phyloP scores from a whole-genome alignment of 1,140 invertebrate species.

The Trichonephila clavata region DNA sequence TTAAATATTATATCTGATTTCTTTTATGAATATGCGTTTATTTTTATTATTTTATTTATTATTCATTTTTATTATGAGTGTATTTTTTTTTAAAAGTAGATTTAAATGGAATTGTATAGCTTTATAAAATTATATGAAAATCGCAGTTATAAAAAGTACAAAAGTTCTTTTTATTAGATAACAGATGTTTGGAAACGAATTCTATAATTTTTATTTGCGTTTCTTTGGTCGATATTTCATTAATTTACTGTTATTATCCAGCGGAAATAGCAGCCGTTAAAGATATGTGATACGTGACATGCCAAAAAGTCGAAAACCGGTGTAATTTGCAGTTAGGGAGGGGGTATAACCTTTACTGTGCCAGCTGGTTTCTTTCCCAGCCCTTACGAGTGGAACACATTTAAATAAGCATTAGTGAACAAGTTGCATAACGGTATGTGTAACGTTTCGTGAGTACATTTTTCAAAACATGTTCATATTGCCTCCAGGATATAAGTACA shows the following conservation, averaged over 20 bases:
- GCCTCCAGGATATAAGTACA: too few relatives aligned
- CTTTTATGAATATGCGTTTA: too few relatives aligned
- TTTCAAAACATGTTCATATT: too few relatives aligned
- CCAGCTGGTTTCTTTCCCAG: neutral
- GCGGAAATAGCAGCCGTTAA: constrained; percentile 7
- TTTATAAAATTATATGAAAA: too few relatives aligned
- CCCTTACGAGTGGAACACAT: neutral
- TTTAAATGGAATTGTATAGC: too few relatives aligned
- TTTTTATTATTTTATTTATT: too few relatives aligned
- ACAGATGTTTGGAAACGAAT: too few relatives aligned
- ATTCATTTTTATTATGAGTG: too few relatives aligned
- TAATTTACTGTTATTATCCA: neutral
- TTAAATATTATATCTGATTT: too few relatives aligned
- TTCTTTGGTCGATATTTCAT: neutral
- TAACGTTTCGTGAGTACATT: neutral
- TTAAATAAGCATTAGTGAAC: neutral
- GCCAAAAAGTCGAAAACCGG: constrained; percentile 4
- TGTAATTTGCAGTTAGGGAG: neutral
- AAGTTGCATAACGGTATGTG: neutral
- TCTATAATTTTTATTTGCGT: neutral
- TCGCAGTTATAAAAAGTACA: too few relatives aligned
- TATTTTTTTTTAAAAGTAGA: too few relatives aligned
- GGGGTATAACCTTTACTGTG: constrained; percentile 14
- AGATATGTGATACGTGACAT: constrained; percentile 1
- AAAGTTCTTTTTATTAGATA: too few relatives aligned